Conservation (phyloP, 2,113 vertebrate species). For the Neolamprologus kungweensis region DNA sequence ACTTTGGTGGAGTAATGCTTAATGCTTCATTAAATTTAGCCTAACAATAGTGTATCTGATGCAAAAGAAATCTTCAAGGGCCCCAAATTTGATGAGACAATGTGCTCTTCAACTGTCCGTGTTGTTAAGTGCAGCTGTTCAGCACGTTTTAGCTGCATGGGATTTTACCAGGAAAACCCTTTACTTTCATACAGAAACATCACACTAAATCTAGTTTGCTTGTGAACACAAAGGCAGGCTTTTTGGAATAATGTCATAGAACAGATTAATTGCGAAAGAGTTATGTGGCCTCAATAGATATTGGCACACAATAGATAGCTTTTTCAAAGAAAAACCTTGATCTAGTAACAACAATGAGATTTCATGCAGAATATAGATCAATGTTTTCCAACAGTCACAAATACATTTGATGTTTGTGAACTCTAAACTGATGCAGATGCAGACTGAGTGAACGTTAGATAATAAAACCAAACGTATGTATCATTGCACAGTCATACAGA, state of each 20-base stretch:
- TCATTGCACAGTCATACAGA: background rate
- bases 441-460: no score
- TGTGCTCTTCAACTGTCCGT: background rate
- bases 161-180: background rate
- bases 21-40: background rate
- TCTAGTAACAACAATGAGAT: accelerated
- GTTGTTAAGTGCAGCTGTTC: background rate
- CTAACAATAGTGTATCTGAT: background rate
- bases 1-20: background rate
- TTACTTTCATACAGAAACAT: background rate
- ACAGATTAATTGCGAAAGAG: accelerated
- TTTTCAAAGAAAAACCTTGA: background rate
- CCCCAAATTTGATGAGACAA: background rate
- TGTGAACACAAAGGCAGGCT: accelerated
- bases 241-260: background rate
- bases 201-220: background rate
- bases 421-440: no score
- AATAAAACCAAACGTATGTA: no score
- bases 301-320: background rate
- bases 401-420: background rate
- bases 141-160: background rate
- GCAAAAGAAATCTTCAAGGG: background rate
- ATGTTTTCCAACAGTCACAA: background rate
- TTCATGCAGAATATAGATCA: background rate
- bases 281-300: background rate